Base-by-base conservation (phyloP, 2,888 invertebrate species). In the Euspilapteryx auroguttella region DNA sequence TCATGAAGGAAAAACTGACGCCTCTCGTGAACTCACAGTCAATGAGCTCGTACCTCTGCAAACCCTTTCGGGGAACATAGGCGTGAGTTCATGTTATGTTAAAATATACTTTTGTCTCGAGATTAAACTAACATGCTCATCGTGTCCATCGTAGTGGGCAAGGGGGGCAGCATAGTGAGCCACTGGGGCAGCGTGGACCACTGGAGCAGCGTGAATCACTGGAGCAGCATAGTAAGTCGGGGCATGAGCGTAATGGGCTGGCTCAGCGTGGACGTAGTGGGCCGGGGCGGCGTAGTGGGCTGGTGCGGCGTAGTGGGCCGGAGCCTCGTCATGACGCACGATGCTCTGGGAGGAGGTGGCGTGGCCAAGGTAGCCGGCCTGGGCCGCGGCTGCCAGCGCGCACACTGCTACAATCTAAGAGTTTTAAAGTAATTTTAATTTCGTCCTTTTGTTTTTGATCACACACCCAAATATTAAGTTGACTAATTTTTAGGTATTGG, bases 301-400 rank as follows among this genome's bases (percentile, higher is more conserved):
- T 0, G 63, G 61, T 1, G 52, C 50, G 36, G 63, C 63, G 29
- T 69, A 63, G 36, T 63, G 61, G 2, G 37, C 42, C n/a, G n/a
- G n/a, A n/a, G n/a, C n/a, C 41, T 59, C 61, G 38, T 65, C 73
- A 38, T 63, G 68, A 31, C 48, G 75, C 30, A 68, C 55, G 33
- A 75, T 64, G 45, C 68, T 69, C 38, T 80, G 79, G 4, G 73
- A 64, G 1, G 76, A 66, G 2, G 78, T 59, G 0, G 63, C 65
- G 30, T 73, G 71, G 37, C 71, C 71, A 24, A 66, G 28, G 22
- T 56, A 42, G 33, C 73, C 71, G 34, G 69, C 73, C 29, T 58
- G 63, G 48, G 69, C 59, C 30, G 45, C 56, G 3, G 64, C 68
- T 39, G 61, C 46, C 31, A 71, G 34, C 28, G 66, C 61, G 36